Evolutionary conservation across 2,113 vertebrate species (phyloP).

Genomic region (Haemorhous mexicanus): DNA sequence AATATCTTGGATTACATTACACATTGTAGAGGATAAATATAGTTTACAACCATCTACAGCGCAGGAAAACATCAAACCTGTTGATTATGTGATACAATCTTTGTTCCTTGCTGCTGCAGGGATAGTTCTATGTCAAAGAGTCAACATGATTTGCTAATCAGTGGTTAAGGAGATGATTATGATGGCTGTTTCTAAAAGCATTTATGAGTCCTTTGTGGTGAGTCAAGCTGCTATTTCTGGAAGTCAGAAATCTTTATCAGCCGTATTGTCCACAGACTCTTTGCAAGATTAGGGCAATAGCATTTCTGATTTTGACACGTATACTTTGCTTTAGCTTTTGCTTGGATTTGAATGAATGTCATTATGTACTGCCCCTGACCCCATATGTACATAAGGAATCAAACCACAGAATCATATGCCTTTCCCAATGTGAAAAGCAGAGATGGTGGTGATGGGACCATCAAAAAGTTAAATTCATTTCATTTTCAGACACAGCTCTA

Average conservation of each 20-base stretch:
- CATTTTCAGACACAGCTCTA: not conserved
- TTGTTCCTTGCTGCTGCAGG: not conserved
- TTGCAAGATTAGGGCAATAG: not conserved
- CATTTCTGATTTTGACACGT: not conserved
- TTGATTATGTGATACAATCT: fast-evolving
- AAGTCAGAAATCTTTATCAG: slow-evolving; percentile 14
- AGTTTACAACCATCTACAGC: not conserved
- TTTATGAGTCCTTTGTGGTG: not conserved
- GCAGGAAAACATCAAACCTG: not conserved
- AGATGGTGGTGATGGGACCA: not conserved
- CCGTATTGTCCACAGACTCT: not conserved
- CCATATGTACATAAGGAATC: not conserved
- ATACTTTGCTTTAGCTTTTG: not conserved
- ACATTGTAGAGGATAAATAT: not conserved
- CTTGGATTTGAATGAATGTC: not conserved
- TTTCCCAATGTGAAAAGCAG: not conserved
- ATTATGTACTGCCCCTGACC: not conserved
- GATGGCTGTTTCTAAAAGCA: slow-evolving; percentile 6
- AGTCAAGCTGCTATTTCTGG: slow-evolving; percentile 17
- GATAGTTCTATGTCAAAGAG: not conserved
- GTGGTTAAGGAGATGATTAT: slow-evolving; percentile 32
- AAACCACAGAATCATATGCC: not conserved
- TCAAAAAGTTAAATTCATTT: not conserved
- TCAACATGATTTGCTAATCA: not conserved
- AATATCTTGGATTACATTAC: not conserved